These are phyloP conservation scores for Drosophila quinaria DNA, from an alignment of 2,888 invertebrate genomes.

Conservation along the genomic window DNA sequence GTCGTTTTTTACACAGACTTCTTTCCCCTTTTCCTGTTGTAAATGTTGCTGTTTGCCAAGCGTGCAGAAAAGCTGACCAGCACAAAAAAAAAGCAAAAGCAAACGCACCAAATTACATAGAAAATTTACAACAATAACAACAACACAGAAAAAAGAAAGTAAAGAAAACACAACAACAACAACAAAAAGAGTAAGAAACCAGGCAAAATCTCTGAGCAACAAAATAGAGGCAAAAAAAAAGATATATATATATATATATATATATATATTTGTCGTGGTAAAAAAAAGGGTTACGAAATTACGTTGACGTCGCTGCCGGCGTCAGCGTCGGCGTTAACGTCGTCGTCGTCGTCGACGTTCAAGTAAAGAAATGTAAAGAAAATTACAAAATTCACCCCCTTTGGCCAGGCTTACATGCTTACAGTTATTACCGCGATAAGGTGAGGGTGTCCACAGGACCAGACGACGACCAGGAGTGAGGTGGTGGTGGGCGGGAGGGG, in stretches of 20 bases:
- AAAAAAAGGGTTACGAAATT: conserved; percentile 69
- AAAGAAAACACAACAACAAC: conserved; percentile 19
- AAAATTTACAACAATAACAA: conserved; percentile 64
- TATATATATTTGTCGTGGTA: conserved; percentile 4
- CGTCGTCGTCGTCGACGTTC: conserved; percentile 26
- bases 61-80: conserved; percentile 80
- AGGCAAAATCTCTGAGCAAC: conserved; percentile 62
- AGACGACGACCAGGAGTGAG: background rate
- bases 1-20: background rate
- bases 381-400: conserved; percentile 81
- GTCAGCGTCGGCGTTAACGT: background rate
- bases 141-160: conserved; percentile 57
- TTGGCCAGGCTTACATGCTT: conserved; percentile 81
- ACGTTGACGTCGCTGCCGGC: conserved; percentile 34
- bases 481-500: background rate
- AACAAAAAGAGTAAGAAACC: conserved; percentile 41
- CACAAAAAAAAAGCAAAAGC: conserved; percentile 69
- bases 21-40: background rate
- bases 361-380: conserved; percentile 79
- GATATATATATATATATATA: background rate
- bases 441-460: conserved; percentile 64
- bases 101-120: conserved; percentile 77
- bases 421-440: conserved; percentile 80
- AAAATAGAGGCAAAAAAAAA: conserved; percentile 20
- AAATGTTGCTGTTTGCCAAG: conserved; percentile 57